Conservation (phyloP, 2,888 invertebrate species). For the Drosophila silvestris region DNA sequence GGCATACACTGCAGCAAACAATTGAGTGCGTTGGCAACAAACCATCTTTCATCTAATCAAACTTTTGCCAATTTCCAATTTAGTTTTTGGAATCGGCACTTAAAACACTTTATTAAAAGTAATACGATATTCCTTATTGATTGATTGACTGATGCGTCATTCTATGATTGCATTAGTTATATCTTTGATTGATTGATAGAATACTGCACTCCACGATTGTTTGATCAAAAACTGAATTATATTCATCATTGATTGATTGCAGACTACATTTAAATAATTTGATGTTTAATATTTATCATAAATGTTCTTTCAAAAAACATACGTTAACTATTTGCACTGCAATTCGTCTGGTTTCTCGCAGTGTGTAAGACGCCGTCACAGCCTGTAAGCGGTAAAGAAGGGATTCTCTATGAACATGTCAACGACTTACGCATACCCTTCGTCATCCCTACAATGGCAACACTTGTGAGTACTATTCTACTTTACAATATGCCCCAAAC, state of each 20-base stretch:
- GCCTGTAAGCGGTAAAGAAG: background rate
- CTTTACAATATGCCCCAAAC: background rate
- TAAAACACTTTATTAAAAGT: background rate
- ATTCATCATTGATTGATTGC: too few species aligned
- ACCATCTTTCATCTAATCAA: background rate
- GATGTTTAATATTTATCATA: too few species aligned
- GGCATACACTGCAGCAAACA: slow-evolving; percentile 44
- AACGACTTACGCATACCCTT: slow-evolving; percentile 1
- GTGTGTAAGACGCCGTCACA: background rate
- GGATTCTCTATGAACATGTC: background rate
- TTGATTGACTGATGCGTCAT: background rate
- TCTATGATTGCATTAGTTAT: background rate
- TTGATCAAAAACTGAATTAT: background rate
- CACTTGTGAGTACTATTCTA: background rate
- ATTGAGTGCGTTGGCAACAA: background rate
- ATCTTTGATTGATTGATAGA: background rate
- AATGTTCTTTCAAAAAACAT: background rate
- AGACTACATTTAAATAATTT: too few species aligned
- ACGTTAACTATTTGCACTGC: background rate
- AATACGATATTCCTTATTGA: background rate
- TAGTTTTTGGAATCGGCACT: background rate
- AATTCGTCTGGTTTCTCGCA: background rate
- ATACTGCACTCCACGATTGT: background rate
- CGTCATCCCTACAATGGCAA: background rate
- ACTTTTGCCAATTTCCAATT: background rate